Evolutionary conservation across 2,113 vertebrate species (phyloP), one percentile per base, ranked within the genome.

Genomic region (Dicrurus megarhynchus): DNA sequence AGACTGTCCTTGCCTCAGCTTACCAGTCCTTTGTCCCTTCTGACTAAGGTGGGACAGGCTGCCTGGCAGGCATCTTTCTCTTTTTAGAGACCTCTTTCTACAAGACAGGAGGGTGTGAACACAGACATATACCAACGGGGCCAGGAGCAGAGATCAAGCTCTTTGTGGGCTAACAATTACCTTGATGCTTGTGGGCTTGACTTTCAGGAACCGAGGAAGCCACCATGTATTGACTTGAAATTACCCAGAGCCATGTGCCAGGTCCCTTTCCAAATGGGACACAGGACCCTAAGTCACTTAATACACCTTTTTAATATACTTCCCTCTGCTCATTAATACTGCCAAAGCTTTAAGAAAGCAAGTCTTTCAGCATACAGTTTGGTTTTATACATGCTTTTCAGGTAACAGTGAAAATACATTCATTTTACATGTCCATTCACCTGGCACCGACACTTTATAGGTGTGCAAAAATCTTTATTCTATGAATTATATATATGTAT

Each of bases 381-480:
- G 78, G 53, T 82, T 93, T 93, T 64, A 77, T 30, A 59, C 1
- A 15, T 49, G 81, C n/a, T 75, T 93, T 87, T 87, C 61, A 91
- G 77, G 60, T 84, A 96, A 92, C 53, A 85, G 85, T 81, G 87
- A 91, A 92, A 90, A 90, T 23, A 94, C 4, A 90, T 69, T 78
- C 5, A 84, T 76, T 95, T 67, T 50, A 81, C 63, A 42, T 47
- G 71, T 52, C 7, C 30, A 56, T 52, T 59, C 61, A 67, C 11
- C 6, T 2, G 7, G 35, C 69, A 87, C 41, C 2, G 8, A 49
- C n/a, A 71, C 33, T 12, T 73, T 28, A 30, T 39, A 39, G 59
- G 15, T n/a, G 10, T 11, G 27, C 26, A 79, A 84, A 57, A 42
- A 68, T 21, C 37, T 52, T 75, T 44, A 35, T 69, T 60, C 76